phyloP scores from a whole-genome alignment of 2,113 vertebrate genomes.

The Hippolais icterina region DNA sequence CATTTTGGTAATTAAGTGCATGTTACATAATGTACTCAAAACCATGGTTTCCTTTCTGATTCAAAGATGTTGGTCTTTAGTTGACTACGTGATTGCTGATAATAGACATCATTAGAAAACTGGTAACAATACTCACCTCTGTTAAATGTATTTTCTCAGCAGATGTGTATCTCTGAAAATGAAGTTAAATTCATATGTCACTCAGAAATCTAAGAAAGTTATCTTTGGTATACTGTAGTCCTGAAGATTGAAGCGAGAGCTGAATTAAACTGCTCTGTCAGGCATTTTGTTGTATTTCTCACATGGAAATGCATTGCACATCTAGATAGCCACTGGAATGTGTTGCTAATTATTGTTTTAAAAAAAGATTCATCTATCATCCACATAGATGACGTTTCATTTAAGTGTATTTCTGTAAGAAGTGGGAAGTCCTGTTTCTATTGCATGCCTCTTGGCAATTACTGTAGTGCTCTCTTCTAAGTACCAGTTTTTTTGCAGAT shows the following conservation, averaged over 20 bases:
- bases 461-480: not conserved
- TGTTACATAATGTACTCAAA: not conserved
- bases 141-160: not conserved
- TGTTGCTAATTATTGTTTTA: slow-evolving; percentile 13
- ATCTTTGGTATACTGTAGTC: not conserved
- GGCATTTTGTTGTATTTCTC: not conserved
- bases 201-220: not conserved
- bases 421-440: not conserved
- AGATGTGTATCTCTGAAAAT: not conserved
- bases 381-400: slow-evolving; percentile 12
- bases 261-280: not conserved
- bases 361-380: slow-evolving; percentile 52
- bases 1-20: not conserved
- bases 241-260: not conserved
- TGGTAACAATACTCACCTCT: not conserved
- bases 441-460: slow-evolving; percentile 42
- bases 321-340: slow-evolving; percentile 20
- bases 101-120: not conserved
- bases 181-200: not conserved
- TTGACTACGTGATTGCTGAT: not conserved
- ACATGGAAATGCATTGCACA: not conserved
- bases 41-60: not conserved
- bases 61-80: not conserved
- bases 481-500: not conserved
- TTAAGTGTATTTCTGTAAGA: slow-evolving; percentile 65